phyloP scores from a whole-genome alignment of 2,888 invertebrate species.

The Eupithecia pulchellata region DNA sequence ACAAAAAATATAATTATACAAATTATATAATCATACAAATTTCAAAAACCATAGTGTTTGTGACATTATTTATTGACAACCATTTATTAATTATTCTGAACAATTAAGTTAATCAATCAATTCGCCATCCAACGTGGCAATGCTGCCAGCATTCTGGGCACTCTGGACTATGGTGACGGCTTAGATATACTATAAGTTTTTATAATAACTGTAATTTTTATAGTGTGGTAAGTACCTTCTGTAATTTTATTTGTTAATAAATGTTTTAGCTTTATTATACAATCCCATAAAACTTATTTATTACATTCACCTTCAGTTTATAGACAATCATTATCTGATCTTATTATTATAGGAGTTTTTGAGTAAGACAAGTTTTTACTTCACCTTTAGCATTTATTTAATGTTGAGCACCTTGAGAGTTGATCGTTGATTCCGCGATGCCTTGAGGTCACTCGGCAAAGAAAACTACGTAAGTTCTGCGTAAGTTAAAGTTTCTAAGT shows the following conservation, averaged over 20 bases:
- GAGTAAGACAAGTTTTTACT: constrained; percentile 64
- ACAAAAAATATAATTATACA: too few relatives aligned
- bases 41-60: too few relatives aligned
- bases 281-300: constrained; percentile 28
- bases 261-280: too few relatives aligned
- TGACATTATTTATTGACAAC: too few relatives aligned
- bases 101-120: constrained; percentile 29
- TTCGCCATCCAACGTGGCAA: too few relatives aligned
- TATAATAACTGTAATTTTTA: too few relatives aligned
- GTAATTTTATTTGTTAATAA: too few relatives aligned
- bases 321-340: constrained; percentile 61
- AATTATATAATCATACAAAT: too few relatives aligned
- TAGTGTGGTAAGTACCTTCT: too few relatives aligned
- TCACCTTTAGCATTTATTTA: constrained; percentile 60
- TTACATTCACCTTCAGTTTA: constrained; percentile 66
- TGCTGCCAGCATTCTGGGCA: too few relatives aligned
- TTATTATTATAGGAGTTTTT: constrained; percentile 51
- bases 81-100: not conserved
- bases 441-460: constrained; percentile 68
- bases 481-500: not conserved
- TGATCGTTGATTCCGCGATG: constrained; percentile 56
- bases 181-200: too few relatives aligned
- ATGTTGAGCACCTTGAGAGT: constrained; percentile 64
- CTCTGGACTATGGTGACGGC: too few relatives aligned
- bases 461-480: constrained; percentile 16